Evolutionary conservation across 2,797 vertebrate genomes (phyloP).

Genomic region (Notamacropus eugenii): DNA sequence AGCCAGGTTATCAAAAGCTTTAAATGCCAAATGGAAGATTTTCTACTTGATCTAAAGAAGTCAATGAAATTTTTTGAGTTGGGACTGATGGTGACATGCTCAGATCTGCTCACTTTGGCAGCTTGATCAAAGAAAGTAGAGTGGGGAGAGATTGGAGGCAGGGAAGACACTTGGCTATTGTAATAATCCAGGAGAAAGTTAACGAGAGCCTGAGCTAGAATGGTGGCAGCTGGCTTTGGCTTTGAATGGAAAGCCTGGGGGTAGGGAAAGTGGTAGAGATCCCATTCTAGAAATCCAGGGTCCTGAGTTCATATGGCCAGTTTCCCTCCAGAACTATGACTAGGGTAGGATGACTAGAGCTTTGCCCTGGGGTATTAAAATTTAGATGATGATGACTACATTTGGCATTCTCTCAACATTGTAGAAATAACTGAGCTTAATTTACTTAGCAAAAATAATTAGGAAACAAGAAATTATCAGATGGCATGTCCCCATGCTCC

Average conservation of each 20-base stretch:
- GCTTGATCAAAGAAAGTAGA: neutral
- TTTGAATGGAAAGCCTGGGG: conserved; percentile 8
- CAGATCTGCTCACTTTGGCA: neutral
- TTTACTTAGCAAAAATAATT: neutral
- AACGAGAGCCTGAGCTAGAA: neutral
- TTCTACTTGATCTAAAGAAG: neutral
- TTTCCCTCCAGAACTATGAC: neutral
- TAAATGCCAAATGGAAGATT: neutral
- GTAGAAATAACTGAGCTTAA: neutral
- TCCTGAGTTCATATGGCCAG: neutral
- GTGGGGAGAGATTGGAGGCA: neutral
- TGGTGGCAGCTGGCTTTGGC: neutral
- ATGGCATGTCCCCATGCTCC: neutral
- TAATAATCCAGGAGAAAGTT: neutral
- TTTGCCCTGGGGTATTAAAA: conserved; percentile 15
- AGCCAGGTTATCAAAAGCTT: neutral
- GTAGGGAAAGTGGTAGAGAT: neutral
- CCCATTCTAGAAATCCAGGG: neutral
- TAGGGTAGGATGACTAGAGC: neutral
- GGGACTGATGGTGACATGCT: neutral
- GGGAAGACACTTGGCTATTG: neutral
- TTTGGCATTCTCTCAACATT: neutral
- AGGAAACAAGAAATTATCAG: neutral
- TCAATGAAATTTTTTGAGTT: neutral
- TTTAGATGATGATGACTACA: conserved; percentile 30